phyloP scores from a whole-genome alignment of 2,113 vertebrate genomes.

The Charadrius vociferus region DNA sequence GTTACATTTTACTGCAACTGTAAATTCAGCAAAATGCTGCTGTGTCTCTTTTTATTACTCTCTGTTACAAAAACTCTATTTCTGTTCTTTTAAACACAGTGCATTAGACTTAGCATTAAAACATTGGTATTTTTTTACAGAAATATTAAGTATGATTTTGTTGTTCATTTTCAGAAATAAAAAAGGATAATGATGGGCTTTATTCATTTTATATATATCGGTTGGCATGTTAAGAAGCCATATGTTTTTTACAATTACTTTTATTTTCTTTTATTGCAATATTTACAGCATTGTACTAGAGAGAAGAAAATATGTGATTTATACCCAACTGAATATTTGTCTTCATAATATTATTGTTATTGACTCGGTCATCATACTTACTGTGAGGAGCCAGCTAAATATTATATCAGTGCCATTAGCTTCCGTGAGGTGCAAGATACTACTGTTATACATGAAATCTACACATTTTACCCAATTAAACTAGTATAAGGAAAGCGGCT shows the following conservation, averaged over 20 bases:
- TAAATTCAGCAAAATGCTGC: background rate
- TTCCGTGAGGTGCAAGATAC: background rate
- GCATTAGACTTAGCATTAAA: background rate
- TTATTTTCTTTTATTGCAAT: background rate
- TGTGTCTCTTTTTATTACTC: background rate
- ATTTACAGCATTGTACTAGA: background rate
- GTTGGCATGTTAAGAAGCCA: background rate
- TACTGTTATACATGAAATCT: background rate
- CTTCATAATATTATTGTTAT: background rate
- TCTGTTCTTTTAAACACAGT: background rate
- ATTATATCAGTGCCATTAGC: background rate
- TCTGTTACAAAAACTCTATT: background rate
- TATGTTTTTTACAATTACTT: background rate
- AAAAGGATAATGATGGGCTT: background rate
- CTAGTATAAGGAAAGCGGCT: background rate
- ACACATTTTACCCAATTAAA: background rate
- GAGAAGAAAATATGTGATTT: background rate
- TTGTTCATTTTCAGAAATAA: background rate
- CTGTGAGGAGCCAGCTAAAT: background rate
- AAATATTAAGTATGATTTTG: background rate
- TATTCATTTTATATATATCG: background rate
- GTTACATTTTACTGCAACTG: background rate
- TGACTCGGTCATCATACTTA: background rate
- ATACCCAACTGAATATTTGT: background rate
- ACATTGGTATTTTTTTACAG: background rate